phyloP scores from a whole-genome alignment of 2,797 vertebrate species.

The Arrhamphus sclerolepis region DNA sequence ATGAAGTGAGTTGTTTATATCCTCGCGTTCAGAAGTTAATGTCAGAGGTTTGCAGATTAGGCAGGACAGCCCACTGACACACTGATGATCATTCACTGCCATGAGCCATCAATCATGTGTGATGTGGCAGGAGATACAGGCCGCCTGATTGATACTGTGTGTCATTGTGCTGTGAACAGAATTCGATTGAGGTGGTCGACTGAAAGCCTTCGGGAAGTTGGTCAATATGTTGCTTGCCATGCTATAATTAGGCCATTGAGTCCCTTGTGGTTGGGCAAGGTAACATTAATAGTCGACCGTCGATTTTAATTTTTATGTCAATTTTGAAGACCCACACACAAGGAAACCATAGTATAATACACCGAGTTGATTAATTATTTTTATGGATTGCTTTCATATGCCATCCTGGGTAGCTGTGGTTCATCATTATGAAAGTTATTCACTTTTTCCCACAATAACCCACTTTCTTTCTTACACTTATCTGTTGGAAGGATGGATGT shows the following conservation, averaged over 20 bases:
- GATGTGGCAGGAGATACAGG: slow-evolving; percentile 54
- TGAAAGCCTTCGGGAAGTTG: slow-evolving; percentile 59
- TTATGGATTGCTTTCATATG: neutral
- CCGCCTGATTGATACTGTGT: slow-evolving; percentile 72
- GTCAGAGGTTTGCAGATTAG: slow-evolving; percentile 51
- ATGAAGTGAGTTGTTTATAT: slow-evolving; percentile 26
- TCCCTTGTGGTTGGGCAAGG: slow-evolving; percentile 49
- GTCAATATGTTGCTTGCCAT: slow-evolving; percentile 75
- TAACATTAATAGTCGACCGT: slow-evolving; percentile 57
- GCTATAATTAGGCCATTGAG: slow-evolving; percentile 66
- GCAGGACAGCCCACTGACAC: slow-evolving; percentile 54
- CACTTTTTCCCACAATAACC: too few relatives aligned
- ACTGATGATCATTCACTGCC: slow-evolving; percentile 70
- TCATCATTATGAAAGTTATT: neutral
- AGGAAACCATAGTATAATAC: slow-evolving; percentile 13
- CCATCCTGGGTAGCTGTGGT: too few relatives aligned
- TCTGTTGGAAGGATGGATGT: slow-evolving; percentile 16
- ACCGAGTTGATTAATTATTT: too few relatives aligned
- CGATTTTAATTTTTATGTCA: slow-evolving; percentile 40
- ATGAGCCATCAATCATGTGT: slow-evolving; percentile 70
- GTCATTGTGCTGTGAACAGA: slow-evolving; percentile 70
- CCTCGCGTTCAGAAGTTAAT: slow-evolving; percentile 32
- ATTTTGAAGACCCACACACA: slow-evolving; percentile 34
- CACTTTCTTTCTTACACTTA: slow-evolving; percentile 10
- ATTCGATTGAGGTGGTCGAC: slow-evolving; percentile 71